Conservation (phyloP, 2,797 vertebrate species). For the Leucoraja ocellata region DNA sequence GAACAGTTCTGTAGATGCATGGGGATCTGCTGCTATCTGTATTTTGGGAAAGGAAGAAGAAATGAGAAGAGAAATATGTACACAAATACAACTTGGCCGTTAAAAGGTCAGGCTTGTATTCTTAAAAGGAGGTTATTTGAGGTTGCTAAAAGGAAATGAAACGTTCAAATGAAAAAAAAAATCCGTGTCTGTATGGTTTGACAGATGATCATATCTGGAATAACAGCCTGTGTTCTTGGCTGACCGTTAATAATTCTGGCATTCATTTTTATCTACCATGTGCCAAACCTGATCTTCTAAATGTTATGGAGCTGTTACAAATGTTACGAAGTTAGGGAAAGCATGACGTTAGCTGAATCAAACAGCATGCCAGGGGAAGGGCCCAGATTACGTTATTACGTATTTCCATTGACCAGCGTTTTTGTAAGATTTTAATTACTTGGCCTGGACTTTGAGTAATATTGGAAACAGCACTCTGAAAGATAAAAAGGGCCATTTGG, state of each 20-base stretch:
- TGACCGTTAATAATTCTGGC: neutral
- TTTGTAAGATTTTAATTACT: neutral
- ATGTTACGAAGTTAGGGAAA: neutral
- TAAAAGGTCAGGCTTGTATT: neutral
- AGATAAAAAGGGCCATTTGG: too few relatives aligned
- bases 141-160: neutral
- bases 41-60: neutral
- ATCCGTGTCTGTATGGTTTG: neutral
- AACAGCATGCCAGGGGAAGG: neutral
- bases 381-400: neutral
- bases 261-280: neutral
- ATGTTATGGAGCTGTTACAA: too few relatives aligned
- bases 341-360: neutral
- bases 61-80: neutral
- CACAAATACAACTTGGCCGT: neutral
- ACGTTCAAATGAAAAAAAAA: neutral
- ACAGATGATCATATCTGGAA: neutral
- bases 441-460: neutral
- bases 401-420: too few relatives aligned
- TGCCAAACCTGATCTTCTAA: neutral
- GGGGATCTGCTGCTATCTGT: neutral
- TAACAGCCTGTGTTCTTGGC: neutral
- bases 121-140: neutral
- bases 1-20: neutral
- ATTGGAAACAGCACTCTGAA: neutral